Evolutionary conservation across 2,113 vertebrate genomes (phyloP).

Genomic region (Ursus arctos): DNA sequence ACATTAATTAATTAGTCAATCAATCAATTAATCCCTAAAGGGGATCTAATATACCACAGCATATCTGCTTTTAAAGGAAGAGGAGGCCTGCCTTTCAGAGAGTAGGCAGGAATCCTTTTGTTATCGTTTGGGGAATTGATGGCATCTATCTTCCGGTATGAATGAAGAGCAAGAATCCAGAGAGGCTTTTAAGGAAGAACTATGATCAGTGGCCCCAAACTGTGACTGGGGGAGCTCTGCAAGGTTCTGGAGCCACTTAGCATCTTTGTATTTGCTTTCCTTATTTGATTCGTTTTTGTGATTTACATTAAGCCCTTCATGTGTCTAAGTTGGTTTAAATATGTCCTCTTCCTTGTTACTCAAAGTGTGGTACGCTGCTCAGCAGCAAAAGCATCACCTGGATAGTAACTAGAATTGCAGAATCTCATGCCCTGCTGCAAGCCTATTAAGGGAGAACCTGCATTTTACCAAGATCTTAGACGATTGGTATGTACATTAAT

Average conservation of each 20-base stretch:
- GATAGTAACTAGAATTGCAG: background rate
- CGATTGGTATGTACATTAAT: background rate
- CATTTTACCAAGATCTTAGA: background rate
- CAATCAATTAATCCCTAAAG: background rate
- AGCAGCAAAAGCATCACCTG: too few relatives aligned
- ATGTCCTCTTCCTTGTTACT: background rate
- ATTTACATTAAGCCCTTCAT: slow-evolving; percentile 29
- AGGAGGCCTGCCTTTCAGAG: background rate
- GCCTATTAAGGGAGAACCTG: background rate
- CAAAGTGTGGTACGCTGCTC: background rate
- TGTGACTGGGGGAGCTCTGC: background rate
- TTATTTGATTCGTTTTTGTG: background rate
- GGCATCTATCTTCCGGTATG: background rate
- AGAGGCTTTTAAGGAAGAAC: background rate
- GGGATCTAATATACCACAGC: background rate
- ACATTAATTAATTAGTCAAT: background rate
- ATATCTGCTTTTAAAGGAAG: background rate
- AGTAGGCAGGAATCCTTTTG: background rate
- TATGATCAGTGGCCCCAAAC: background rate
- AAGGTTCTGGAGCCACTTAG: background rate
- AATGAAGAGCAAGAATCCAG: background rate
- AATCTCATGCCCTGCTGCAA: background rate
- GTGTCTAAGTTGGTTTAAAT: background rate
- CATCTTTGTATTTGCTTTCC: background rate
- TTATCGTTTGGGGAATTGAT: background rate